Base-by-base conservation (phyloP, 2,797 vertebrate species). In the Myotis daubentonii region DNA sequence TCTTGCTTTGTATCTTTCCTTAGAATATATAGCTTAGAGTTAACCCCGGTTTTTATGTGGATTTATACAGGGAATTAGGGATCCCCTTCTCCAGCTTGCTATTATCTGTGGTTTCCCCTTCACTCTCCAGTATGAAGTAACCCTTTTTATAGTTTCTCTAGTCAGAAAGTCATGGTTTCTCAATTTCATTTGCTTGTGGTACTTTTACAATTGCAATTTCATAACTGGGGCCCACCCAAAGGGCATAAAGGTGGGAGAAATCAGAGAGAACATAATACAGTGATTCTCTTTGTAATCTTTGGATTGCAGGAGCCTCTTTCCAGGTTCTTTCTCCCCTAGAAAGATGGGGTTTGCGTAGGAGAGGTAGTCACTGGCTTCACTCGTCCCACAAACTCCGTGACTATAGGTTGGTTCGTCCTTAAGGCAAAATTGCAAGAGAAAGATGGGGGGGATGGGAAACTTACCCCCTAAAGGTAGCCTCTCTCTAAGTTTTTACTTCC, bases 281-380 rank as follows among this genome's bases (percentile, higher is more conserved):
- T 20, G 36, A 30, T 89, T 90, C 70, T 23, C 22, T 87, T 87
- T 20, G 9, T 83, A 92, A 41, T 92, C 33, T 92, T 38, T 86
- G 36, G 17, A 49, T 16, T 25, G 9, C 12, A 70, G 1, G 15
- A 89, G 22, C 44, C n/a, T 68, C 62, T 76, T 74, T 83, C 12
- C 17, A 89, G 17, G 11, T 65, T 95, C n/a, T 60, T 91, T 79
- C 62, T 78, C 66, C n/a, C n/a, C 36, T 5, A 87, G 25, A 90
- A 85, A 57, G 16, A 51, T 68, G 38, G 47, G 23, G 4, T 49
- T 90, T 72, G 9, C 92, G 4, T 79, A 74, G 78, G 20, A 76
- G 8, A 83, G 68, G 41, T 33, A 83, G 16, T n/a, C 41, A 44
- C 28, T 80, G 7, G 13, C 44, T 76, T 62, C n/a, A 23, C 62